Percentiles rank a stretch among this genome's conserved stretches.
phyloP scores from a whole-genome alignment of 2,113 vertebrate species.

The Pachypanchax playfairii region DNA sequence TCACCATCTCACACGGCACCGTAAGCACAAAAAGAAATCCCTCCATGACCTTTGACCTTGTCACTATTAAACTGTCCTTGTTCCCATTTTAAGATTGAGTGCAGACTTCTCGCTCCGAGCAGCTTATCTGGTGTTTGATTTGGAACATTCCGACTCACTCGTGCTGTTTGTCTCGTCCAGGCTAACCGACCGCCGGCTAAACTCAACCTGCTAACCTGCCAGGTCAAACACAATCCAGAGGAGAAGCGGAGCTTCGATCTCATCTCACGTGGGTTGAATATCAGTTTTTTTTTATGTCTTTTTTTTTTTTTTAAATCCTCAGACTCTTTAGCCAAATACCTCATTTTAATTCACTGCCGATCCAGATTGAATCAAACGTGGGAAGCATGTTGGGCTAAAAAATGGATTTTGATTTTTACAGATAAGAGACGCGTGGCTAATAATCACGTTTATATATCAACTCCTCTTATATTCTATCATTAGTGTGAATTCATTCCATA shows the following conservation, averaged over 20 bases:
- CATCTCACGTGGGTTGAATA: constrained; percentile 90
- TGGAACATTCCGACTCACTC: constrained; percentile 24
- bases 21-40: too few species aligned
- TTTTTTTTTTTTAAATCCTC: background rate
- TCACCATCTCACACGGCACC: constrained; percentile 97
- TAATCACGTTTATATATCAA: too few species aligned
- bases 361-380: too few species aligned
- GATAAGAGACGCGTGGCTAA: too few species aligned
- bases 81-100: constrained; percentile 30
- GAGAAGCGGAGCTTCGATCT: constrained; percentile 99
- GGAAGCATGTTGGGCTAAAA: too few species aligned
- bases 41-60: constrained; percentile 1
- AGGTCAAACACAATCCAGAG: constrained; percentile 98
- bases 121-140: constrained; percentile 51
- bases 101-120: background rate
- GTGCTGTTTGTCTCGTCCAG: constrained; percentile 65
- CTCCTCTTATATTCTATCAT: too few species aligned
- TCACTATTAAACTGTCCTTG: background rate
- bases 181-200: constrained; percentile 97
- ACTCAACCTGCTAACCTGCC: constrained; percentile 98
- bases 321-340: too few species aligned
- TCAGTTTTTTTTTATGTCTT: too few species aligned
- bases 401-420: too few species aligned
- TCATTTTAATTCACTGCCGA: too few species aligned
- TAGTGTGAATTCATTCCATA: too few species aligned